Conservation (phyloP, 2,888 invertebrate genomes). For the Argyresthia albistria region DNA sequence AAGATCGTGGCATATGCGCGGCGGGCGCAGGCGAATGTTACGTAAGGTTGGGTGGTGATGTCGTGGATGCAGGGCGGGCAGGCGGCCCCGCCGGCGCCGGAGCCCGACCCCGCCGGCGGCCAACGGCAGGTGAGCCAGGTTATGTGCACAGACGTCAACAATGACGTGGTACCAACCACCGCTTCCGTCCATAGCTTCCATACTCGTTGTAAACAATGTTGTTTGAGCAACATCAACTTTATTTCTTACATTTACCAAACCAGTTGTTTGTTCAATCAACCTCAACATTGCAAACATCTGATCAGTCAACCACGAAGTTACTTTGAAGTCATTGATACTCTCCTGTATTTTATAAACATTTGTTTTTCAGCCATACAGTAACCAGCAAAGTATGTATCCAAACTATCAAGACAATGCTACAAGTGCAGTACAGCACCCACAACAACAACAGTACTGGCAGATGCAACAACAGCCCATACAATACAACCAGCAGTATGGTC, state of each 20-base stretch:
- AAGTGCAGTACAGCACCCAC: slow-evolving; percentile 3
- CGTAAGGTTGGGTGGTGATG: slow-evolving; percentile 59
- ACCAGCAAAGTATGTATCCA: slow-evolving; percentile 44
- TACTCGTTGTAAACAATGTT: not conserved
- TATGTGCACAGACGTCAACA: slow-evolving; percentile 51
- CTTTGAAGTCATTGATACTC: not conserved
- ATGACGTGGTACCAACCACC: slow-evolving; percentile 50
- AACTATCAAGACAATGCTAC: slow-evolving; percentile 31
- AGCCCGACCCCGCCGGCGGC: slow-evolving; percentile 21
- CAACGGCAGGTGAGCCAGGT: slow-evolving; percentile 53
- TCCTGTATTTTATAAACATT: slow-evolving; percentile 1
- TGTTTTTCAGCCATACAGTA: slow-evolving; percentile 44
- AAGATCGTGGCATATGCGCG: slow-evolving; percentile 50
- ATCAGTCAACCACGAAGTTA: not conserved
- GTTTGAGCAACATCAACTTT: not conserved
- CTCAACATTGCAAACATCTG: not conserved
- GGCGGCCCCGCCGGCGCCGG: slow-evolving; percentile 31
- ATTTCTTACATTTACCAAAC: not conserved
- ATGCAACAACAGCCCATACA: slow-evolving; percentile 20
- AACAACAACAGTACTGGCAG: slow-evolving; percentile 46
- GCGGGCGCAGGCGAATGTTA: slow-evolving; percentile 41
- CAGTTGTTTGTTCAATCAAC: not conserved
- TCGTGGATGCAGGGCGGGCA: slow-evolving; percentile 60
- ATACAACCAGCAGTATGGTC: slow-evolving; percentile 36
- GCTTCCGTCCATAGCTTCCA: not conserved